A percentile compares a stretch with the other conserved stretches of the same genome.
phyloP scores from a whole-genome alignment of 2,888 invertebrate species.

The Dorcus hopei region DNA sequence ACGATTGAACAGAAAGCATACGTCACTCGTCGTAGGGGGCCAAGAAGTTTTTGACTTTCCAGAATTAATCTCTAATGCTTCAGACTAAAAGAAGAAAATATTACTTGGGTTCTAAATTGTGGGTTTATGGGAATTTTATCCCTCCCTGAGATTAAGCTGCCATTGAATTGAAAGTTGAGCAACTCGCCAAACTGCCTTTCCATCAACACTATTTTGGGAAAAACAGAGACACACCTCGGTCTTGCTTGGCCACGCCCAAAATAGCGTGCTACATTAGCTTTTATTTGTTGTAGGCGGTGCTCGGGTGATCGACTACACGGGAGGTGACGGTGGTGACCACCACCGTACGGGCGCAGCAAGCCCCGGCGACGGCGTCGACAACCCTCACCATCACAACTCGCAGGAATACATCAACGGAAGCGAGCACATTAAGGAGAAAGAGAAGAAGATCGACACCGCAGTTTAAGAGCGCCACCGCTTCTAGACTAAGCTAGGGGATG shows the following conservation, averaged over 20 bases:
- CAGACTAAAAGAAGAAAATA: too few relatives aligned
- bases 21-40: too few relatives aligned
- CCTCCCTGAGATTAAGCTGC: too few relatives aligned
- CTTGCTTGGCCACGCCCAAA: constrained; percentile 5
- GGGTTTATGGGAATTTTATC: too few relatives aligned
- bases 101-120: too few relatives aligned
- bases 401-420: constrained; percentile 60
- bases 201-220: constrained; percentile 13
- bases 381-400: constrained; percentile 54
- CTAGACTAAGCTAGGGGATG: too few relatives aligned
- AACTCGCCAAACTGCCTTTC: neutral
- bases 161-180: too few relatives aligned
- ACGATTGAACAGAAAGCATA: too few relatives aligned
- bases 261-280: constrained; percentile 34
- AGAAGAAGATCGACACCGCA: constrained; percentile 59
- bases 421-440: constrained; percentile 55
- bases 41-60: too few relatives aligned
- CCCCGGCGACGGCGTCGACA: constrained; percentile 48
- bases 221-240: neutral
- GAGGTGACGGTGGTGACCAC: constrained; percentile 39
- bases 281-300: constrained; percentile 49
- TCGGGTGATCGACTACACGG: constrained; percentile 50
- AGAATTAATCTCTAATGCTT: too few relatives aligned
- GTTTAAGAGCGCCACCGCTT: constrained; percentile 47
- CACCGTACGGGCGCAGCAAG: constrained; percentile 22